A percentile compares a stretch with the other conserved stretches of the same genome.
phyloP scores from a whole-genome alignment of 2,797 vertebrate genomes.

The Esox masquinongy region DNA sequence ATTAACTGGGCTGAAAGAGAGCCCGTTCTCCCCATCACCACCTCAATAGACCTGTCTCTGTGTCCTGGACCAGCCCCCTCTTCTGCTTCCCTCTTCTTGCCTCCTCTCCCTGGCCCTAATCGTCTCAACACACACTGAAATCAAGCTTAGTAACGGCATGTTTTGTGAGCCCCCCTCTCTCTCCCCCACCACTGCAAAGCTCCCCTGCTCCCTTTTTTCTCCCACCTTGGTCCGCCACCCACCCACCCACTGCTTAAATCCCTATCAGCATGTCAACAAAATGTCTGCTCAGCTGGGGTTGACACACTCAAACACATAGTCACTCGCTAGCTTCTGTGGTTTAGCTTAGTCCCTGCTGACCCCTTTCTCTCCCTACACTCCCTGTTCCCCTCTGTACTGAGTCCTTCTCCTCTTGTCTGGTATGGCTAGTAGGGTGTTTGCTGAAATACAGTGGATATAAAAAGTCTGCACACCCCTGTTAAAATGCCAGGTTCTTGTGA shows the following conservation, averaged over 20 bases:
- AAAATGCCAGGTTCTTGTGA: too few species aligned
- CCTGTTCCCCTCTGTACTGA: conserved; percentile 56
- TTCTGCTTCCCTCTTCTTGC: conserved; percentile 44
- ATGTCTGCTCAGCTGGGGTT: conserved; percentile 83
- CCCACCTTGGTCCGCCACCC: conserved; percentile 76
- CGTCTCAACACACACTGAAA: conserved; percentile 77
- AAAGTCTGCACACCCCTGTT: too few species aligned
- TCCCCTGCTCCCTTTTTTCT: conserved; percentile 72
- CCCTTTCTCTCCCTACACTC: conserved; percentile 66
- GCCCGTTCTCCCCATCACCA: conserved; percentile 64
- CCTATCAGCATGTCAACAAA: conserved; percentile 86
- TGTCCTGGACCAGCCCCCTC: conserved; percentile 55
- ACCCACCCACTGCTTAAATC: conserved; percentile 84
- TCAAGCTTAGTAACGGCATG: conserved; percentile 79
- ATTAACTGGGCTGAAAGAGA: conserved; percentile 78
- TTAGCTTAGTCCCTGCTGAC: conserved; percentile 73
- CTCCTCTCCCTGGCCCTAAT: conserved; percentile 68
- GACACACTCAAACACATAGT: conserved; percentile 54
- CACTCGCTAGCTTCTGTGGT: conserved; percentile 66
- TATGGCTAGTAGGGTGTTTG: not conserved
- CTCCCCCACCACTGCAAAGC: conserved; percentile 33
- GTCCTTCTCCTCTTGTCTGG: conserved; percentile 50
- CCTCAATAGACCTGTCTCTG: conserved; percentile 73
- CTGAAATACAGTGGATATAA: too few species aligned
- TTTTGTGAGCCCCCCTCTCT: conserved; percentile 64